These are phyloP conservation scores for Astyanax mexicanus DNA, from an alignment of 2,797 vertebrate genomes.

Conservation along the genomic window DNA sequence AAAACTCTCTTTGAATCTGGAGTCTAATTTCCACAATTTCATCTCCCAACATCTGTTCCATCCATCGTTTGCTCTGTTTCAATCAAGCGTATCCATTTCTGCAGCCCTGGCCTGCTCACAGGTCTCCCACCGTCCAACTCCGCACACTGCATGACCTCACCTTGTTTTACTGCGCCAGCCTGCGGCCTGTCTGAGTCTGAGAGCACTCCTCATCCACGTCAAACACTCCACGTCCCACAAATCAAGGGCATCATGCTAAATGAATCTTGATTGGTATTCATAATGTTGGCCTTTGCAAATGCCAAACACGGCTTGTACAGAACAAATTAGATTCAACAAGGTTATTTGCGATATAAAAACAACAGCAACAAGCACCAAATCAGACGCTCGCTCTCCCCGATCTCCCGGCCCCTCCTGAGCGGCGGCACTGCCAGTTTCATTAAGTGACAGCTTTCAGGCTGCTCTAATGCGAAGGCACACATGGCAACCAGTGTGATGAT, in stretches of 20 bases:
- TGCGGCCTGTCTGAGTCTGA: background rate
- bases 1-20: background rate
- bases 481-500: conserved; percentile 53
- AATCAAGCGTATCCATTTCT: conserved; percentile 7
- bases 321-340: conserved; percentile 67
- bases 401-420: conserved; percentile 11
- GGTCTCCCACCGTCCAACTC: background rate
- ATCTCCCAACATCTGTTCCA: conserved; percentile 21
- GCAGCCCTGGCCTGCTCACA: conserved; percentile 2
- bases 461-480: conserved; percentile 57
- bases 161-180: background rate
- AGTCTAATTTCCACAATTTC: background rate
- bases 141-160: background rate
- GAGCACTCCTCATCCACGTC: background rate
- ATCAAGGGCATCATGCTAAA: conserved; percentile 49
- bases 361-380: conserved; percentile 32
- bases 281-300: conserved; percentile 48
- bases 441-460: conserved; percentile 57
- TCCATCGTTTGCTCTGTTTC: background rate
- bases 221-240: conserved; percentile 14
- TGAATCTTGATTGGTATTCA: conserved; percentile 59
- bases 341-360: conserved; percentile 62
- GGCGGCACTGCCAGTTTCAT: conserved; percentile 50
- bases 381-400: conserved; percentile 10
- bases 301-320: conserved; percentile 65